These are phyloP conservation scores for Atta colombica DNA, from an alignment of 1,140 invertebrate genomes.

Conservation along the genomic window DNA sequence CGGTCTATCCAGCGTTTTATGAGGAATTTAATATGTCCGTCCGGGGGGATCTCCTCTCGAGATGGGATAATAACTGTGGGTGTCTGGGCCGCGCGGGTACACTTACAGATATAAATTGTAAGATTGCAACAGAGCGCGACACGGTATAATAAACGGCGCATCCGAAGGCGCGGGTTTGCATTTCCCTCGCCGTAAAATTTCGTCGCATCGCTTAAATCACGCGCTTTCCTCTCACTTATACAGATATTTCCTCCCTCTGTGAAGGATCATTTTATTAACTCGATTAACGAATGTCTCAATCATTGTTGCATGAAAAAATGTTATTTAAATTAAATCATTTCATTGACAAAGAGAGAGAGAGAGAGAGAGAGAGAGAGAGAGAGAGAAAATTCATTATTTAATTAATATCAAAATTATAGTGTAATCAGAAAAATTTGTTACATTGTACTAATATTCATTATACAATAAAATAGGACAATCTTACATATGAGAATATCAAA, in stretches of 20 bases:
- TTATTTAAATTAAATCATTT: conserved; percentile 1
- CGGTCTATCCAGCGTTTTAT: conserved; percentile 63
- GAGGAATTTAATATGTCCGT: conserved; percentile 68
- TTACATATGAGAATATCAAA: neutral
- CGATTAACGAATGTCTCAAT: conserved; percentile 8
- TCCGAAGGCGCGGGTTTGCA: conserved; percentile 38
- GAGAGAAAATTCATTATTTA: neutral
- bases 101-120: conserved; percentile 63
- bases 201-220: conserved; percentile 49
- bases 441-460: neutral
- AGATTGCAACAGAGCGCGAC: conserved; percentile 62
- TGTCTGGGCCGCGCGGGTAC: conserved; percentile 38
- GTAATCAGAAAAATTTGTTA: neutral
- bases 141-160: conserved; percentile 61
- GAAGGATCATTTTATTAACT: conserved; percentile 26
- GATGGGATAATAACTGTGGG: conserved; percentile 63
- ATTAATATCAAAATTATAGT: neutral
- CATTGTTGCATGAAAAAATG: neutral
- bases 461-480: neutral
- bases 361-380: no score
- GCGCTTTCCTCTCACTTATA: conserved; percentile 13
- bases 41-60: conserved; percentile 27
- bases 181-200: conserved; percentile 54
- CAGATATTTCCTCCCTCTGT: conserved; percentile 24
- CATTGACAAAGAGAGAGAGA: neutral